A percentile compares a stretch with the other conserved stretches of the same genome.
Conservation (phyloP, 2,113 vertebrate genomes). For the Egretta garzetta region DNA sequence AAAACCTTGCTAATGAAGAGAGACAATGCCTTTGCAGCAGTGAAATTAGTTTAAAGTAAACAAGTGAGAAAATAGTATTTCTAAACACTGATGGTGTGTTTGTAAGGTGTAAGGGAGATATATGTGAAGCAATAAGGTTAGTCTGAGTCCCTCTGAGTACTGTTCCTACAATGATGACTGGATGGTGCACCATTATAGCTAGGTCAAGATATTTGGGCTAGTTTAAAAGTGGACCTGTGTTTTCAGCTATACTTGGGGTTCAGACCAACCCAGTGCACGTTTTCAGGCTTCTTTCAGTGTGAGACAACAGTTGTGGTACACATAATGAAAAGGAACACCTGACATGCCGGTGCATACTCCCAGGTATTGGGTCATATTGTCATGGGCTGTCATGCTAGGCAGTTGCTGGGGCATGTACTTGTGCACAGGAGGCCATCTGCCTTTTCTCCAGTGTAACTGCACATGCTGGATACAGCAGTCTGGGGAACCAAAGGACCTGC, state of each 20-base stretch:
- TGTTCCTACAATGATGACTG: background rate
- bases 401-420: background rate
- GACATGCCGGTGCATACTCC: background rate
- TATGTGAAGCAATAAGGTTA: background rate
- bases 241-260: background rate
- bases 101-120: background rate
- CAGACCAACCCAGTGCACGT: background rate
- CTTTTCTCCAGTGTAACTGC: background rate
- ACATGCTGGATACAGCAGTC: background rate
- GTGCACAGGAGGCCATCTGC: background rate
- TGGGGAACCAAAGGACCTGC: background rate
- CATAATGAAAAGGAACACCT: background rate
- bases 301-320: background rate
- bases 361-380: background rate
- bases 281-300: background rate
- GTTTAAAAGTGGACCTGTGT: background rate
- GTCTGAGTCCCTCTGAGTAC: background rate
- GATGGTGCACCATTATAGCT: background rate
- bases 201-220: background rate
- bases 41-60: background rate
- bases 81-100: background rate
- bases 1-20: background rate
- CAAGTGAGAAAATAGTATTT: background rate
- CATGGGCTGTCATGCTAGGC: background rate
- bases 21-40: background rate